Evolutionary conservation across 2,888 invertebrate genomes (phyloP).

Genomic region (Pterostichus niger): DNA sequence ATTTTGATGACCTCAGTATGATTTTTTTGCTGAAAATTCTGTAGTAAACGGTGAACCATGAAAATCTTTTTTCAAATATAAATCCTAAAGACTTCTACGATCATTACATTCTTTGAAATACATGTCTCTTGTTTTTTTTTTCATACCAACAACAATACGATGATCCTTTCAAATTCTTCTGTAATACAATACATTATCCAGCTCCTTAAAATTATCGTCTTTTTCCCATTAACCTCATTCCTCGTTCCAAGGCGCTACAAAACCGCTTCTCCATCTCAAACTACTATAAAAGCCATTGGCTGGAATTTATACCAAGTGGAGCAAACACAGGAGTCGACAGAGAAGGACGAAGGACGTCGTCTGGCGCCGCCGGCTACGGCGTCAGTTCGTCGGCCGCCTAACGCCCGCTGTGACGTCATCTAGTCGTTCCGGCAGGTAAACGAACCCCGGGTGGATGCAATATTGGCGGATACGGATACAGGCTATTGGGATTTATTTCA

Average conservation of each 20-base stretch:
- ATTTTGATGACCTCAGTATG: no score
- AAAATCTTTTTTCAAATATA: no score
- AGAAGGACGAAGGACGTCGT: conserved; percentile 21
- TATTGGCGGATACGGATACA: neutral
- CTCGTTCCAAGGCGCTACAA: neutral
- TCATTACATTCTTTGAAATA: no score
- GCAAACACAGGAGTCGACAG: conserved; percentile 1
- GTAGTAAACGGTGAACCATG: no score
- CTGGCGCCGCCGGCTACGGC: conserved; percentile 26
- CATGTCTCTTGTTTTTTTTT: no score
- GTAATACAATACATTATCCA: conserved; percentile 19
- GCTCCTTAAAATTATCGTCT: conserved; percentile 18
- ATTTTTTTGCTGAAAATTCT: no score
- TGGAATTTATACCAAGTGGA: conserved; percentile 11
- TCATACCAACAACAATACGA: no score
- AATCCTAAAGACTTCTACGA: no score
- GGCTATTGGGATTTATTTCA: neutral
- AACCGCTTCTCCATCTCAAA: neutral
- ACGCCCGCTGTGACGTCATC: conserved; percentile 16
- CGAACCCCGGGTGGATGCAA: neutral
- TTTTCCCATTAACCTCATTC: conserved; percentile 23
- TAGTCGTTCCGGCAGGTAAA: conserved; percentile 16
- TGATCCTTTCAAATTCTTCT: neutral
- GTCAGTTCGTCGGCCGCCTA: conserved; percentile 35
- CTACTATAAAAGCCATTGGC: conserved; percentile 12